These are phyloP conservation scores for Leptinotarsa haldemani DNA, from an alignment of 2,888 invertebrate genomes.

Conservation along the genomic window DNA sequence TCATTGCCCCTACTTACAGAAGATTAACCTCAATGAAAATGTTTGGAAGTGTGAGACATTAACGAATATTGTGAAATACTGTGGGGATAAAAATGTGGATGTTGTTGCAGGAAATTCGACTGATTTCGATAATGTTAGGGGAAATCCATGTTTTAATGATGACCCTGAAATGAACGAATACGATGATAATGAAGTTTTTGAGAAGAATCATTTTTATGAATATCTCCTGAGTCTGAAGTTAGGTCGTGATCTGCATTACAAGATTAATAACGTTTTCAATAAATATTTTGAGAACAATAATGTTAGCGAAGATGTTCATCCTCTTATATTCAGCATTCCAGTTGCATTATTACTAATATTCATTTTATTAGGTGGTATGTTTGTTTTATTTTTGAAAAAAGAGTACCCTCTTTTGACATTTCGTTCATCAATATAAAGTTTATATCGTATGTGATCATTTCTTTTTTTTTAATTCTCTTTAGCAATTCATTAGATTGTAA, in stretches of 20 bases:
- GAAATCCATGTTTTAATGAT: conserved; percentile 15
- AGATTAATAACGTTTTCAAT: background rate
- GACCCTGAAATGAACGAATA: background rate
- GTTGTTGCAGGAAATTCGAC: background rate
- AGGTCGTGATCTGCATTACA: background rate
- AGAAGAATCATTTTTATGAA: background rate
- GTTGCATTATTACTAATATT: too few relatives aligned
- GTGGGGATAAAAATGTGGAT: background rate
- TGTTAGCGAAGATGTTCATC: too few relatives aligned
- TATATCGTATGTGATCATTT: too few relatives aligned
- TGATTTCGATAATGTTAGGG: conserved; percentile 13
- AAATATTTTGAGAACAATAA: background rate
- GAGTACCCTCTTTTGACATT: too few relatives aligned
- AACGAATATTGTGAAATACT: background rate
- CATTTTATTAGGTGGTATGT: too few relatives aligned
- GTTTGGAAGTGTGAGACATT: conserved; percentile 6
- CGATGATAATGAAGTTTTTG: background rate
- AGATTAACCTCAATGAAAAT: conserved; percentile 2
- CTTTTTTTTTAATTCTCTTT: too few relatives aligned
- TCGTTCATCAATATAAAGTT: too few relatives aligned
- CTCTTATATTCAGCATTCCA: too few relatives aligned
- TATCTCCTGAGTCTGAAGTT: background rate
- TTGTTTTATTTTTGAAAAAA: too few relatives aligned
- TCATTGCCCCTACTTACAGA: background rate
- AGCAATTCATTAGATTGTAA: too few relatives aligned